Base-by-base conservation (phyloP, 2,113 vertebrate species). In the Oncorhynchus keta region DNA sequence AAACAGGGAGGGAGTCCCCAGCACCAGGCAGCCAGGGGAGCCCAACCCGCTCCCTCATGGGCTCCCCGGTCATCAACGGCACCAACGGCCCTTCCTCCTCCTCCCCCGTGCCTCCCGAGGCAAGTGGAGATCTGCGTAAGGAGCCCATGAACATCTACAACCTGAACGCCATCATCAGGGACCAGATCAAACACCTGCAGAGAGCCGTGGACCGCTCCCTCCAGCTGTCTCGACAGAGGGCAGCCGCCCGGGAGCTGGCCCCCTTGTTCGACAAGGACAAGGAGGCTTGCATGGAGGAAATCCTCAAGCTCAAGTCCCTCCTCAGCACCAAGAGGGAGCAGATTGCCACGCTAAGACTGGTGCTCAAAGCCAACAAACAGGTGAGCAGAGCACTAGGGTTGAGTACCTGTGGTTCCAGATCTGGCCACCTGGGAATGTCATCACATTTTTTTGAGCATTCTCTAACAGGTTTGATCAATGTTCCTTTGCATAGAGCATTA, bases 131-230 rank as follows among this genome's bases (percentile, higher is more conserved):
- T 90, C 95, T 98, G 84, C 95, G 98, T 59, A 97, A 95, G 86
- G 98, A 99, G 92, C 98, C 98, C 5, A 97, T 99, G 97, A 99
- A 99, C 83, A 98, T 99, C 92, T 97, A 98, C 88, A 98, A 99
- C 94, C 95, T 99, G 82, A 98, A 98, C 16, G 97, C 96, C 91
- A 99, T 99, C 75, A 98, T 99, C 86, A 92, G 96, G 88, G 98
- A 99, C 94, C 98, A 99, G 95, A 96, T 99, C 86, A 98, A 96
- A 87, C 98, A 99, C 80, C 91, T 99, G 75, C 98, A 99, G 94
- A 96, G 96, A 88, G 97, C 97, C 0, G 98, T 99, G 0, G 97
- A 99, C 74, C 95, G 96, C 79, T 98, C 97, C 0, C 91, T 99
- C 83, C 97, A 98, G 88, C 93, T 99, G 75, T 99, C 97, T 1